Evolutionary conservation across 2,797 vertebrate species (phyloP).

Genomic region (Antrozous pallidus): DNA sequence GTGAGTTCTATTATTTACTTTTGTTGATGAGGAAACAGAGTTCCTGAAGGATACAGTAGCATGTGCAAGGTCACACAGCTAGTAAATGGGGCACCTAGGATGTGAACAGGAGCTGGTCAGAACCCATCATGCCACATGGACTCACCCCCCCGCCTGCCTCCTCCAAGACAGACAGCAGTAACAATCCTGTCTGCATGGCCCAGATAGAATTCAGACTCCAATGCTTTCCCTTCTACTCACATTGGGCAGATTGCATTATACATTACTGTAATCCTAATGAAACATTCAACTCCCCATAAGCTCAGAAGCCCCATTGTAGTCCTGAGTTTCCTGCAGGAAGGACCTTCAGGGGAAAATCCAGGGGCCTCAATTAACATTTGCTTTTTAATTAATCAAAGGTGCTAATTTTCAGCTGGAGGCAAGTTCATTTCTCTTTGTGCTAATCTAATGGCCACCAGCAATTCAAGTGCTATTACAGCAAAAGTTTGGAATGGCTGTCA

Average conservation of each 20-base stretch:
- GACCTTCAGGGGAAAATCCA: slow-evolving; percentile 42
- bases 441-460: slow-evolving; percentile 76
- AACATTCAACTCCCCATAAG: background rate
- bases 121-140: fast-evolving
- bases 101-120: background rate
- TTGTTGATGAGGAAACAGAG: background rate
- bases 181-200: background rate
- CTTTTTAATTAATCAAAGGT: slow-evolving; percentile 73
- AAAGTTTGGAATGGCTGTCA: slow-evolving; percentile 60
- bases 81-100: background rate
- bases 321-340: background rate
- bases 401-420: slow-evolving; percentile 73
- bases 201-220: background rate
- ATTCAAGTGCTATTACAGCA: slow-evolving; percentile 58
- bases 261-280: slow-evolving; percentile 46
- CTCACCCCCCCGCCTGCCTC: too few relatives aligned
- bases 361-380: slow-evolving; percentile 49
- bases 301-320: background rate
- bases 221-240: slow-evolving; percentile 47
- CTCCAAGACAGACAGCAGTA: too few relatives aligned
- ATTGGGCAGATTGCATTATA: slow-evolving; percentile 32
- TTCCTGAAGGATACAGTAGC: background rate
- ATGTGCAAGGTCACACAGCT: background rate
- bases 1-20: background rate
- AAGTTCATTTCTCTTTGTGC: slow-evolving; percentile 71